Evolutionary conservation across 2,797 vertebrate genomes (phyloP).

Genomic region (Pseudochirops corinnae): DNA sequence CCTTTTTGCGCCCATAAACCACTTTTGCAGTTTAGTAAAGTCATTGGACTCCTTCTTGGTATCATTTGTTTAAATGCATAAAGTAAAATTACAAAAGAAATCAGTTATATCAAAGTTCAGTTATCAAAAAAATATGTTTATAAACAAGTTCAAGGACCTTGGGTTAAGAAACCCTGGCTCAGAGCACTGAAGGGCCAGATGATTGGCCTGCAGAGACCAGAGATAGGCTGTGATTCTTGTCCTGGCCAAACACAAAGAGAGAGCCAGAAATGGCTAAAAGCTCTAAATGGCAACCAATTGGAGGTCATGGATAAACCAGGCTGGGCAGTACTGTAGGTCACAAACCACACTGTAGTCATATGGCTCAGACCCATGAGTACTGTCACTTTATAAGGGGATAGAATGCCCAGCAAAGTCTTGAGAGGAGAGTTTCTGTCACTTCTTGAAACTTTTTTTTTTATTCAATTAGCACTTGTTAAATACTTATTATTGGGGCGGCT

Average conservation of each 20-base stretch:
- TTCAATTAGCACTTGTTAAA: background rate
- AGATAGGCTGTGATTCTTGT: background rate
- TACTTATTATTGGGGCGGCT: background rate
- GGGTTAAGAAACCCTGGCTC: background rate
- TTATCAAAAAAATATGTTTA: background rate
- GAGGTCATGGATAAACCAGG: background rate
- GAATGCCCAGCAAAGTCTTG: background rate
- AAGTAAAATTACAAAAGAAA: background rate
- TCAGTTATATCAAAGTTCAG: background rate
- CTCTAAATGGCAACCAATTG: background rate
- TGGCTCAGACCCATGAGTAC: background rate
- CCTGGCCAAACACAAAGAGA: background rate
- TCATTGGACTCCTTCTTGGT: background rate
- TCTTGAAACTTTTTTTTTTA: background rate
- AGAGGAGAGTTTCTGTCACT: background rate
- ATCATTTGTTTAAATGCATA: background rate
- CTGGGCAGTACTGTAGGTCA: background rate
- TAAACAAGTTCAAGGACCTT: background rate
- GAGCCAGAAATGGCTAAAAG: background rate
- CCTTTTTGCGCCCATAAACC: background rate
- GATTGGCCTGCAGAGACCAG: background rate
- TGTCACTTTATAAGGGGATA: background rate
- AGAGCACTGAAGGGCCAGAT: background rate
- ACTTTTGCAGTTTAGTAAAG: background rate
- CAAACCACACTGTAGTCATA: background rate